A percentile compares a stretch with the other conserved stretches of the same genome.
These are phyloP conservation scores for Tauraco erythrolophus DNA, from an alignment of 2,113 vertebrate species.

Conservation along the genomic window DNA sequence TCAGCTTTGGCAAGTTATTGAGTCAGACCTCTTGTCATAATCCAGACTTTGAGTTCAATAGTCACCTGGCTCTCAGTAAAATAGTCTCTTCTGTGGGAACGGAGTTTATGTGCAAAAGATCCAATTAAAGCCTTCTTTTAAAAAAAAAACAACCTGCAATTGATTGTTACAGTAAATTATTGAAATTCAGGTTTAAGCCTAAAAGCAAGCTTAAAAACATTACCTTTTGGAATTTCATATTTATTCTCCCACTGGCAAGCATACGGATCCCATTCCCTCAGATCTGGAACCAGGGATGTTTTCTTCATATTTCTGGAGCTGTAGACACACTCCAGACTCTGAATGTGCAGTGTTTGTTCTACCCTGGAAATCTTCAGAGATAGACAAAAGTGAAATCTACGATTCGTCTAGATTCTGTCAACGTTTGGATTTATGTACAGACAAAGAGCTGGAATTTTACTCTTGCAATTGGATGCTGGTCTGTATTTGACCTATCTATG, in stretches of 20 bases:
- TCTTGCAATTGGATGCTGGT: not conserved
- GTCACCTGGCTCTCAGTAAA: not conserved
- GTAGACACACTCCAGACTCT: not conserved
- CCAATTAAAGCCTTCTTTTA: not conserved
- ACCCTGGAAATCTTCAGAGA: not conserved
- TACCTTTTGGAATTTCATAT: not conserved
- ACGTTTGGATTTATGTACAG: not conserved
- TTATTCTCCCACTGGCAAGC: not conserved
- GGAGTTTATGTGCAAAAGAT: not conserved
- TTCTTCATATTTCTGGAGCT: not conserved
- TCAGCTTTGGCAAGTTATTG: not conserved
- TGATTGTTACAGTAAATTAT: not conserved
- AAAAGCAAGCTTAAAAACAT: not conserved
- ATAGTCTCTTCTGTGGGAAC: not conserved
- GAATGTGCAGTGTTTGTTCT: not conserved
- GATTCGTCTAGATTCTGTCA: not conserved
- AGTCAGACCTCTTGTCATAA: not conserved
- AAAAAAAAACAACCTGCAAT: not conserved
- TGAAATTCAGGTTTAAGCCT: not conserved
- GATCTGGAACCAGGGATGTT: not conserved
- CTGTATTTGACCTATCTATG: not conserved
- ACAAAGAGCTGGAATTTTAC: not conserved
- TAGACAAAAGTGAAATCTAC: not conserved
- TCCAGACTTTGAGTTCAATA: not conserved
- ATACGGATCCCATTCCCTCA: not conserved